Conservation (phyloP, 35 echinoderm and acorn worm species). For the Ophiothrix spiculata region DNA sequence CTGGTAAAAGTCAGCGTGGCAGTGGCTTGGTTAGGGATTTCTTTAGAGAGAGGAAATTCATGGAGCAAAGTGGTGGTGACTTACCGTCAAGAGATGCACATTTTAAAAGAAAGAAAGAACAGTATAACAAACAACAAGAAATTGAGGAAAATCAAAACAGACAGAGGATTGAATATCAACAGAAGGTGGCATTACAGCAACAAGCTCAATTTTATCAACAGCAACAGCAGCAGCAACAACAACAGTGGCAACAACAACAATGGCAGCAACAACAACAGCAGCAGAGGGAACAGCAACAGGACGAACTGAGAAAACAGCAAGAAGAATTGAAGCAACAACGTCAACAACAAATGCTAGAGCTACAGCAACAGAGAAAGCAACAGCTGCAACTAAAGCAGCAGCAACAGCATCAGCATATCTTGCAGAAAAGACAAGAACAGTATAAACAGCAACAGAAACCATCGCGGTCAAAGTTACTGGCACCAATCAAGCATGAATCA, state of each 20-base stretch:
- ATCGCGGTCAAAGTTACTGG: conserved; percentile 67
- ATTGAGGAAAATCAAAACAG: conserved; percentile 5
- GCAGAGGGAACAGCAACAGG: conserved; percentile 32
- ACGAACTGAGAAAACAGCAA: conserved; percentile 10
- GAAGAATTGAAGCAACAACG: conserved; percentile 18
- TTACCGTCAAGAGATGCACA: conserved; percentile 43
- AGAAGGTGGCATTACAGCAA: conserved; percentile 8
- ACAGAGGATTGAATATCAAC: not conserved
- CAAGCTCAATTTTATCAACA: not conserved
- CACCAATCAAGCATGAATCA: conserved; percentile 50
- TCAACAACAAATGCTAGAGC: not conserved
- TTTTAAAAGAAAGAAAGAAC: conserved; percentile 57
- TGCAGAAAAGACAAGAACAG: conserved; percentile 11
- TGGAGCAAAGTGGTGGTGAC: conserved; percentile 44
- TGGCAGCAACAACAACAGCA: conserved; percentile 30
- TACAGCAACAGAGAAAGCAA: not conserved
- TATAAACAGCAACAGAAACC: not conserved
- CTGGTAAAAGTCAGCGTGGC: conserved; percentile 2
- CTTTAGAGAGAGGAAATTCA: conserved; percentile 55
- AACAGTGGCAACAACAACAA: not conserved
- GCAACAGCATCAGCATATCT: conserved; percentile 4
- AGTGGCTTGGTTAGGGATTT: conserved; percentile 83
- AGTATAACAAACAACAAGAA: not conserved
- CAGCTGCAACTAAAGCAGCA: not conserved
- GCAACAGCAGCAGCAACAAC: not conserved